Base-by-base conservation (phyloP, 1,140 invertebrate genomes). In the Panagrolaimus sp. region DNA sequence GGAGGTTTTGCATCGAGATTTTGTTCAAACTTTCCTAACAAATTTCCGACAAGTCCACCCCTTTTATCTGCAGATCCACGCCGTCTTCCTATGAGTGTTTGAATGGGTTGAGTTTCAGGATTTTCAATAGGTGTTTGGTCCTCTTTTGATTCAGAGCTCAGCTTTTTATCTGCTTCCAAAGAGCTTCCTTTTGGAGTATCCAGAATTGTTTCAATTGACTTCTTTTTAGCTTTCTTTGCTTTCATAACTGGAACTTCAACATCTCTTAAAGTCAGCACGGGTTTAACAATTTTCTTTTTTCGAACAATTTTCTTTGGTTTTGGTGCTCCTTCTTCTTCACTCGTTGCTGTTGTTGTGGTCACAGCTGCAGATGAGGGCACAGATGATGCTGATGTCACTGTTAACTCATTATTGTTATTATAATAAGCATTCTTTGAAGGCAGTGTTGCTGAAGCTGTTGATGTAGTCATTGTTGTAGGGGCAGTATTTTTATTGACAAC, bases 71-170 rank as follows among this genome's bases (percentile, higher is more conserved):
- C 73, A 46, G 93, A 90, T 69, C 91, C 89, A 92, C 94, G 98
- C 84, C 98, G 98, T 82, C 98, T 94, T 67, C 93, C 92, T 82
- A 98, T 92, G 69, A 97, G 89, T 86, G 52, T 58, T 97, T 94
- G 85, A 96, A 94, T 2, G 98, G 85, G 77, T 97, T 94, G 87
- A 96, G 94, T 58, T 28, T 58, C 52, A 58, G 52, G 21, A 24
- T 58, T 58, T 58, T 21, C 52, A 38, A 38, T 38, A 38, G 32
- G 7, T 21, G 15, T n/a, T n/a, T 21, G 21, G 14, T 58, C 52
- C 14, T 58, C 52, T 58, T 58, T 58, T 58, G 21, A 21, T 58
- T 58, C 52, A n/a, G 52, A 28, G 17, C 17, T 58, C 21, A 58
- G 67, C 64, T 65, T 71, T 71, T 45, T 71, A 45, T 14, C 38